Base-by-base conservation (phyloP, 2,113 vertebrate genomes). In the Camelus dromedarius region DNA sequence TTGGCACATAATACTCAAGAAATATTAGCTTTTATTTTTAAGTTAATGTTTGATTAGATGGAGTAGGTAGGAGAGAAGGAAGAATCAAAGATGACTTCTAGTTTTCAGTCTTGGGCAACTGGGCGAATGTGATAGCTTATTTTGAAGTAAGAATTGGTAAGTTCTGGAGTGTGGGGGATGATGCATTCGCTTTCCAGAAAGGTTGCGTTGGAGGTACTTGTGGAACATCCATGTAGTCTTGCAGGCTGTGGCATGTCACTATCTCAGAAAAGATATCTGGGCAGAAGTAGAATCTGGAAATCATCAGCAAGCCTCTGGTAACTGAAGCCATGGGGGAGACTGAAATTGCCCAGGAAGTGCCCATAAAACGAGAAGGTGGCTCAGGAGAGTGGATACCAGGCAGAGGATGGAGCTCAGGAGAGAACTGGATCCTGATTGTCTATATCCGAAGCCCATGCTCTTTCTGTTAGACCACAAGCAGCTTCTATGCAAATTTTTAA, bases 101-200 rank as follows among this genome's bases (percentile, higher is more conserved):
- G 77, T 70, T 79, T 69, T 93, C 50, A 85, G 77, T 28, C n/a
- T 89, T 82, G 58, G 73, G 64, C 50, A 70, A 11, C 4, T 79
- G n/a, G 6, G 5, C 91, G 46, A 79, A 69, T 69, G 18, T 50
- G 64, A 30, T 79, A 13, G 14, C 20, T 87, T 89, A 83, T 54
- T 84, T n/a, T 80, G 26, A 76, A 67, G 26, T 73, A 87, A 26
- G 64, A 88, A 79, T 62, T 4, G 1, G 28, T 30, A 54, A 16
- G 42, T 64, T 93, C n/a, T 50, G 32, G 32, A 15, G n/a, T 24
- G 7, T 62, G 22, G 50, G 77, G 64, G 79, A 35, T 50, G 35
- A 66, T 72, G 58, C 66, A 26, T 86, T 93, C 24, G 30, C 56
- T 91, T 87, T 87, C 62, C 77, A 60, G 84, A 72, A 93, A 73